phyloP scores from a whole-genome alignment of 2,113 vertebrate species.

The Tetrax tetrax region DNA sequence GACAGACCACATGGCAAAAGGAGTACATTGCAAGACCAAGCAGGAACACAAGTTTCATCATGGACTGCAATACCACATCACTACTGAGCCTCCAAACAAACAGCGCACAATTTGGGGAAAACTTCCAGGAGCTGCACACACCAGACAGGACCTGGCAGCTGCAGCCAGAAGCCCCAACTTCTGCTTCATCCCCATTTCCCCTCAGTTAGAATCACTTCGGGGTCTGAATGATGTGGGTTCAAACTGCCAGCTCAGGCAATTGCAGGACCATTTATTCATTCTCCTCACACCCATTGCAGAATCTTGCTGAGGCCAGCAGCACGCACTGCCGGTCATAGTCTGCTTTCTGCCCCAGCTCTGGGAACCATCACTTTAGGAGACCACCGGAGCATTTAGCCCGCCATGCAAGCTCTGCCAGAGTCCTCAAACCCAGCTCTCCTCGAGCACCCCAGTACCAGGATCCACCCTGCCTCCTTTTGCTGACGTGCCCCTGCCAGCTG shows the following conservation, averaged over 20 bases:
- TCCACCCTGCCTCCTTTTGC: neutral
- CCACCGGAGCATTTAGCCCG: neutral
- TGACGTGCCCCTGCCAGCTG: rapidly evolving
- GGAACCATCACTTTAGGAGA: neutral
- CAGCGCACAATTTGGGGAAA: neutral
- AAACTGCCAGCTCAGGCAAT: neutral
- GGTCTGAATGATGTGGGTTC: neutral
- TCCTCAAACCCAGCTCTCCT: neutral
- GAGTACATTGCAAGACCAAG: neutral
- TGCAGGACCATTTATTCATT: constrained; percentile 34
- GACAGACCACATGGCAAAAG: neutral
- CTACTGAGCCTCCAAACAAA: neutral
- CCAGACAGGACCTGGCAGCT: neutral
- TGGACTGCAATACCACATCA: neutral
- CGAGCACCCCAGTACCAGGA: rapidly evolving
- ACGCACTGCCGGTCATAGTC: neutral
- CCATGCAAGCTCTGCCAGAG: neutral
- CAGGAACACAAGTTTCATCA: neutral
- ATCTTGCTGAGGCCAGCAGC: constrained; percentile 35
- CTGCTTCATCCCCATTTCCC: neutral
- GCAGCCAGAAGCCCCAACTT: neutral
- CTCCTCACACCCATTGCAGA: constrained; percentile 9
- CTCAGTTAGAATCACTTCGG: neutral
- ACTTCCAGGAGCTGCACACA: neutral
- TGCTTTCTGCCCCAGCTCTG: neutral